These are phyloP conservation scores for Baronia brevicornis DNA, from an alignment of 2,888 invertebrate genomes.

Conservation along the genomic window DNA sequence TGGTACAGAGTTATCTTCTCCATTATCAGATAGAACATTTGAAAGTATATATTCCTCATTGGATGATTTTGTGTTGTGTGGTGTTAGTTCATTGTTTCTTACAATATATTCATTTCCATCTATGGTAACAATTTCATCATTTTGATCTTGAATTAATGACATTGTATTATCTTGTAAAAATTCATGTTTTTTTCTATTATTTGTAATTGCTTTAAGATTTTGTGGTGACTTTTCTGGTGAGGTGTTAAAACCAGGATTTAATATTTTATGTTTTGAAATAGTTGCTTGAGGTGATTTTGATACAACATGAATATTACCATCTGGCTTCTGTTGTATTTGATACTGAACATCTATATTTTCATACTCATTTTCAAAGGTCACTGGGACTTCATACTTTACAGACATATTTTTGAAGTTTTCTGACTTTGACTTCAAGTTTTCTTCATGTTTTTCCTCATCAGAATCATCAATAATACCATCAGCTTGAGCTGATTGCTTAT, in stretches of 20 bases:
- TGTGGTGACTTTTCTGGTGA: constrained; percentile 27
- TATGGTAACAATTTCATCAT: constrained; percentile 64
- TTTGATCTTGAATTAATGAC: constrained; percentile 23
- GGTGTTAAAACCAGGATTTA: constrained; percentile 47
- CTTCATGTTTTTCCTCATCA: constrained; percentile 45
- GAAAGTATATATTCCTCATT: constrained; percentile 40
- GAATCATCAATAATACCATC: constrained; percentile 81
- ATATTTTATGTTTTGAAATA: constrained; percentile 51
- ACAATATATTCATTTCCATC: constrained; percentile 77
- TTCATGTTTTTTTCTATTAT: constrained; percentile 28
- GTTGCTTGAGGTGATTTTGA: constrained; percentile 41
- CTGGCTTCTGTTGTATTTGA: constrained; percentile 47
- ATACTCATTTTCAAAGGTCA: constrained; percentile 38
- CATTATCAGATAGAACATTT: constrained; percentile 38
- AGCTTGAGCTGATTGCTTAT: constrained; percentile 77
- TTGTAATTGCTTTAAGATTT: constrained; percentile 25
- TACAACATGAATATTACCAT: constrained; percentile 68
- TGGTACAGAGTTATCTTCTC: constrained; percentile 30
- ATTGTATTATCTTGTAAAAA: constrained; percentile 32
- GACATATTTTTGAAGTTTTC: constrained; percentile 13
- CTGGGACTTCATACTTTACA: constrained; percentile 48
- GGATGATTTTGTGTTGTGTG: constrained; percentile 32
- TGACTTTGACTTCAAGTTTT: constrained; percentile 19
- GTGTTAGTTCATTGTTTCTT: constrained; percentile 51
- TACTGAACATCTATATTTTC: constrained; percentile 46